Conservation (phyloP, 53 echinoderm and acorn worm genomes). For the Hippasteria phrygiana region DNA sequence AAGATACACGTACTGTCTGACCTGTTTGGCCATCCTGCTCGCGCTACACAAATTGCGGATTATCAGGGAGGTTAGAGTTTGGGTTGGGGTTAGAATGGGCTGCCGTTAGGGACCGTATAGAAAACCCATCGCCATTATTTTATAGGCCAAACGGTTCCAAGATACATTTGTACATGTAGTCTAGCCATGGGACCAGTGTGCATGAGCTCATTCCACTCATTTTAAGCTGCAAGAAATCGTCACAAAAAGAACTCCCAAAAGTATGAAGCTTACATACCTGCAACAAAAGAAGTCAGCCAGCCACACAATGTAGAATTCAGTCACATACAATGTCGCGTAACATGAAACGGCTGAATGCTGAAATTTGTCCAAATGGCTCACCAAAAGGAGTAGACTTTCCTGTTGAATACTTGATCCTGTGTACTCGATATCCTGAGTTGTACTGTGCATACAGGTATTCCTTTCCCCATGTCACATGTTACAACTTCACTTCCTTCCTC, state of each 20-base stretch:
- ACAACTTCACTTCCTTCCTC: conserved; percentile 52
- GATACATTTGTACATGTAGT: too few relatives aligned
- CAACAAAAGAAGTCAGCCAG: background rate
- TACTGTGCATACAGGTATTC: background rate
- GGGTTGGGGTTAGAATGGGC: background rate
- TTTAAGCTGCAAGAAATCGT: too few relatives aligned
- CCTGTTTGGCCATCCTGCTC: background rate
- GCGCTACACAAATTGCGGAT: background rate
- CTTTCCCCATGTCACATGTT: conserved; percentile 32
- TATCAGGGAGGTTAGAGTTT: background rate
- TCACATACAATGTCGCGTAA: background rate
- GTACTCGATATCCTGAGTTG: background rate
- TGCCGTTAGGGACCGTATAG: background rate
- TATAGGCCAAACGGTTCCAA: too few relatives aligned
- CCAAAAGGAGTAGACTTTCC: too few relatives aligned
- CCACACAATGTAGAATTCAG: background rate
- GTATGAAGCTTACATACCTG: background rate
- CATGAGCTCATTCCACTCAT: too few relatives aligned
- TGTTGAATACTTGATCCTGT: background rate
- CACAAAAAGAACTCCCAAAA: background rate
- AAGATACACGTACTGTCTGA: background rate
- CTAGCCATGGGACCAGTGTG: too few relatives aligned
- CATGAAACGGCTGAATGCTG: background rate
- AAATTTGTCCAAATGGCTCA: too few relatives aligned
- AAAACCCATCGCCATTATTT: background rate